Evolutionary conservation across 2,888 invertebrate genomes (phyloP).

Genomic region (Ganaspis brasiliensis): DNA sequence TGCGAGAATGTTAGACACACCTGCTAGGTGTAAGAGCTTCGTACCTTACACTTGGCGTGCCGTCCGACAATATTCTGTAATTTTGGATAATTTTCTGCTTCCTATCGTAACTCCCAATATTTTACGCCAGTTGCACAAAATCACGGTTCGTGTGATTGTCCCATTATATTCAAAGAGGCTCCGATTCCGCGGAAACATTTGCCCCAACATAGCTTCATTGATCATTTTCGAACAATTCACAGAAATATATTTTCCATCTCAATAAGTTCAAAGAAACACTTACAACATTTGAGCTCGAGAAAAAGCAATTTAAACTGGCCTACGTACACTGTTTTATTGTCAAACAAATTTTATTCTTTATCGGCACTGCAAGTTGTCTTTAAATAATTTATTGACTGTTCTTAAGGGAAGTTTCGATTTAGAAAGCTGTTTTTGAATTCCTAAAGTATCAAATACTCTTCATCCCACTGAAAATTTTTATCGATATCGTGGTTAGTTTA

Average conservation of each 20-base stretch:
- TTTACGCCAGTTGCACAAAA: conserved; percentile 58
- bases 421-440: background rate
- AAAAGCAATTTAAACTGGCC: too few species aligned
- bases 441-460: background rate
- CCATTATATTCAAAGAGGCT: background rate
- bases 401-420: background rate
- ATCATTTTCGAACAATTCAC: background rate
- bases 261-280: too few species aligned
- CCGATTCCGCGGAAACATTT: conserved; percentile 2
- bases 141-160: conserved; percentile 12
- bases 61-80: conserved; percentile 73
- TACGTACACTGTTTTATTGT: too few species aligned
- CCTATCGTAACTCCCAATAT: conserved; percentile 64
- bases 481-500: background rate
- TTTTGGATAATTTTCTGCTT: conserved; percentile 73
- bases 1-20: conserved; percentile 72
- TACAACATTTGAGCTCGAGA: too few species aligned
- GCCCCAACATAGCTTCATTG: background rate
- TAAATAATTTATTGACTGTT: background rate
- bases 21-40: conserved; percentile 63
- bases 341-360: background rate
- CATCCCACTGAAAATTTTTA: background rate
- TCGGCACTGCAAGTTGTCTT: background rate
- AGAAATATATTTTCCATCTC: background rate
- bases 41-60: conserved; percentile 68